Base-by-base conservation (phyloP, 2,113 vertebrate genomes). In the Lates calcarifer region DNA sequence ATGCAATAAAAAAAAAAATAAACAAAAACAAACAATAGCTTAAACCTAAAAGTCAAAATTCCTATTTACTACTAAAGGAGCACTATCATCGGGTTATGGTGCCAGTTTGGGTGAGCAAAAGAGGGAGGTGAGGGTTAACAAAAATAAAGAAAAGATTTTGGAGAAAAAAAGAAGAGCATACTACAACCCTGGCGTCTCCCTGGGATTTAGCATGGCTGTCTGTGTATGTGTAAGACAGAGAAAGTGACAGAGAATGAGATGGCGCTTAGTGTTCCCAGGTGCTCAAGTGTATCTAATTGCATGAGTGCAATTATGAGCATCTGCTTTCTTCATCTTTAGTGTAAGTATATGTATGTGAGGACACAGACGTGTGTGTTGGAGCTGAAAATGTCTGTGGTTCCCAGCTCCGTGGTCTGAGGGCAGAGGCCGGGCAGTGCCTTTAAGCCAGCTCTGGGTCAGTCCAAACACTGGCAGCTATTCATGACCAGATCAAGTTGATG, bases 401-500 rank as follows among this genome's bases (percentile, higher is more conserved):
- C 96, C 95, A 94, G 96, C 96, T 90, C 96, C 94, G 94, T 93
- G 94, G 94, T 95, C 92, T 90, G 92, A 94, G 95, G 95, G 73
- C 79, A 93, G 79, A 82, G 84, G 77, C 79, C 78, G 82, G 74
- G 3, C 91, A 65, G 77, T 70, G 84, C 71, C 83, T 92, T 95
- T 95, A 96, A 96, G 96, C 94, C 95, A 95, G 80, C 83, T 93
- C 95, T 90, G 96, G 96, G 96, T 98, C 96, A 96, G 95, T 93
- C 93, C 95, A 96, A 96, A 97, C 97, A 98, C 96, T 96, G 96
- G 95, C 94, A 92, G 91, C 96, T 95, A 97, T 99, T 99, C 98
- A 98, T 96, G 96, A 95, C 96, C 96, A 97, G 96, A 97, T 97
- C 96, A 97, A 98, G 96, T 97, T 98, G 96, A 97, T 97, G 97